phyloP scores from a whole-genome alignment of 2,888 invertebrate genomes.

The Pristionchus entomophagus region DNA sequence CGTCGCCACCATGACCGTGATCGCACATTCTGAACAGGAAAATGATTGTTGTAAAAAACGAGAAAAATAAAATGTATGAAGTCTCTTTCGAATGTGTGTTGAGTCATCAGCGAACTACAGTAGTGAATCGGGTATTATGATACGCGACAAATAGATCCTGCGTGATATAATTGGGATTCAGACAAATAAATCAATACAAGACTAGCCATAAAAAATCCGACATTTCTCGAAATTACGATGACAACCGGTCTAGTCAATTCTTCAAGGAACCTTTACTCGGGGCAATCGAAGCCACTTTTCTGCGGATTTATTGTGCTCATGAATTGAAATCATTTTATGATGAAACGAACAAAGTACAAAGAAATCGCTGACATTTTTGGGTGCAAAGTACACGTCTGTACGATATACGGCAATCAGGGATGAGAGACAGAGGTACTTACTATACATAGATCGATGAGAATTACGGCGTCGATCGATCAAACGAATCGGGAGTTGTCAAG shows the following conservation, averaged over 20 bases:
- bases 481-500: background rate
- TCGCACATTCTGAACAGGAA: constrained; percentile 48
- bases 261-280: background rate
- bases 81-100: too few species aligned
- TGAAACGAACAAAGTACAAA: constrained; percentile 12
- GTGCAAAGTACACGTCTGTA: background rate
- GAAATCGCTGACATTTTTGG: background rate
- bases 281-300: constrained; percentile 12
- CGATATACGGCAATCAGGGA: background rate
- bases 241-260: background rate
- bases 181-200: too few species aligned
- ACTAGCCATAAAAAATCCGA: too few species aligned
- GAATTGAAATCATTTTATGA: constrained; percentile 14
- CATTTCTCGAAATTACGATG: too few species aligned
- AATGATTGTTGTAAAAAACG: background rate
- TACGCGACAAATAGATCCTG: too few species aligned
- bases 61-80: background rate
- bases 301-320: background rate
- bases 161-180: too few species aligned
- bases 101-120: too few species aligned
- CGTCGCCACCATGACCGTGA: constrained; percentile 52
- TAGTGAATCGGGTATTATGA: too few species aligned
- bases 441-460: background rate
- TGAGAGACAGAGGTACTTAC: constrained; percentile 11
- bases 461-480: background rate